Base-by-base conservation (phyloP, 2,113 vertebrate genomes). In the Nothobranchius furzeri region DNA sequence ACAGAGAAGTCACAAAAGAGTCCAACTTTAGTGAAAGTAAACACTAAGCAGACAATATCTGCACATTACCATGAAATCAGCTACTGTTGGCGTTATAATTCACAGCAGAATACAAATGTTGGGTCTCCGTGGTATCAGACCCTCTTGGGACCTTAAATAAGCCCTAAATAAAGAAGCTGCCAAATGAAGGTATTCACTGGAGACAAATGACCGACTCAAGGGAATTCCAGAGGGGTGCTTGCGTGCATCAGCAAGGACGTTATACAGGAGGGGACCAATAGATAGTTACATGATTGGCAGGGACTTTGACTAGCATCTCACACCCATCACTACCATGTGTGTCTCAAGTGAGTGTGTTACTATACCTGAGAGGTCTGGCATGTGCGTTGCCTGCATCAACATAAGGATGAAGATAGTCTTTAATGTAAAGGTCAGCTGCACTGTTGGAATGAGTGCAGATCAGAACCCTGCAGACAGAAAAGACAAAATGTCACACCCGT, bases 391-490 rank as follows among this genome's bases (percentile, higher is more conserved):
- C 98, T 91, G 96, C 95, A 94, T 99, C 98, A 86, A 99, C 96
- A 87, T 99, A 98, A 77, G 98, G 98, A 95, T 99, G 98, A 93
- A 99, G 96, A 92, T 99, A 99, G 94, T 99, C 97, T 94, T 99
- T 99, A 93, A 99, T 99, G 94, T 99, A 99, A 92, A 99, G 94
- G 92, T 99, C 98, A 92, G 98, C 98, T 74, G 98, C 98, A 90
- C 98, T 99, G 95, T 99, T 99, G 91, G 98, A 99, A 94, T 99
- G 98, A 92, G 98, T 99, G 94, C 98, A 99, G 93, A 99, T 98
- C 90, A 99, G 94, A 91, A 99, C 96, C 93, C 97, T 99, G 94
- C 82, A 90, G 90, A 92, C 91, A 66, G 36, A 63, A 75, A 63
- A 76, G 7, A 66, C 2, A 35, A 48, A 64, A 4, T 24, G 51